Percentiles rank a stretch among this genome's conserved stretches.
These are phyloP conservation scores for Artibeus lituratus DNA, from an alignment of 2,797 vertebrate genomes.

Conservation along the genomic window DNA sequence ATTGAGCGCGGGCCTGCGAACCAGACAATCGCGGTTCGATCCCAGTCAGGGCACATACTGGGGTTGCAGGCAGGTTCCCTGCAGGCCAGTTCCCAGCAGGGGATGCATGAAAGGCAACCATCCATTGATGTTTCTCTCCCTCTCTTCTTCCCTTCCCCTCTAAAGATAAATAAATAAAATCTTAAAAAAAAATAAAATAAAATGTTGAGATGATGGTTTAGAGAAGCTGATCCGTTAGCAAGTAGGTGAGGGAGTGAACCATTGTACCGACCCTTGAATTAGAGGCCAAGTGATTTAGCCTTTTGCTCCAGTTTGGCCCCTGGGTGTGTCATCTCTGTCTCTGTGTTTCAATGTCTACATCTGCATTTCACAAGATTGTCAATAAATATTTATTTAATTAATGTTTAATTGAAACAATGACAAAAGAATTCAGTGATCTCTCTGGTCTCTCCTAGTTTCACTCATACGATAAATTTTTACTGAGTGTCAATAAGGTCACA, in stretches of 20 bases:
- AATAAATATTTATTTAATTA: background rate
- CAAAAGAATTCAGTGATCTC: background rate
- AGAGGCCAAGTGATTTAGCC: background rate
- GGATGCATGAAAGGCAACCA: too few species aligned
- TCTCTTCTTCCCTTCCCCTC: too few species aligned
- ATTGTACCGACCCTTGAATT: background rate
- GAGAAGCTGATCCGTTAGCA: background rate
- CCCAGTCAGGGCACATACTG: too few species aligned
- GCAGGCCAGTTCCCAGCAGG: too few species aligned
- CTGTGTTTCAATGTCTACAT: background rate
- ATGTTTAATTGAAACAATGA: background rate
- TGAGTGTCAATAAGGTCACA: background rate
- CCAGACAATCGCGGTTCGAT: too few species aligned
- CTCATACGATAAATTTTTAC: background rate
- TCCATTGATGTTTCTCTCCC: too few species aligned
- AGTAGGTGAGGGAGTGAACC: background rate
- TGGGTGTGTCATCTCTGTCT: background rate
- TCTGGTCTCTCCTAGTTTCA: background rate
- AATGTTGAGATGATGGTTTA: background rate
- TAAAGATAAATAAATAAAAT: too few species aligned
- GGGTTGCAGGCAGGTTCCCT: too few species aligned
- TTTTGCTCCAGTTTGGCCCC: background rate
- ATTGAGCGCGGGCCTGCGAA: too few species aligned
- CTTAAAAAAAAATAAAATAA: too few species aligned
- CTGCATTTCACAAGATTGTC: background rate